Conservation (phyloP, 2,113 vertebrate genomes). For the Conger conger region DNA sequence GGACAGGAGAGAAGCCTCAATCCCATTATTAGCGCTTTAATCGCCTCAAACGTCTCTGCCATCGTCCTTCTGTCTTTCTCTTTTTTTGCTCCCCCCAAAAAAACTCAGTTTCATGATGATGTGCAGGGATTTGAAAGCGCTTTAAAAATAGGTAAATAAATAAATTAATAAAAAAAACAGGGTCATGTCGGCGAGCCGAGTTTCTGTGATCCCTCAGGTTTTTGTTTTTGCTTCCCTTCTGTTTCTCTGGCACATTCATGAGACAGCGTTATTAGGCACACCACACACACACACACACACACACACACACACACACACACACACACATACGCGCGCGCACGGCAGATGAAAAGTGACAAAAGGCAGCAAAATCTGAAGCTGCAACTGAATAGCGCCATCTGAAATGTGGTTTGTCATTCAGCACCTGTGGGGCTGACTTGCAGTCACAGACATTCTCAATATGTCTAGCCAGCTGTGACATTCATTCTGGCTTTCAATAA, state of each 20-base stretch:
- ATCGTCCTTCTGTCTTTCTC: not conserved
- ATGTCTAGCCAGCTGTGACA: too few relatives aligned
- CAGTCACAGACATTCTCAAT: not conserved
- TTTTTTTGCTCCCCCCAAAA: not conserved
- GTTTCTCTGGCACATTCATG: not conserved
- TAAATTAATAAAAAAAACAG: not conserved
- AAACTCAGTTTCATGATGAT: not conserved
- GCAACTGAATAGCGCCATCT: not conserved
- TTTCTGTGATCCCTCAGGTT: conserved; percentile 1
- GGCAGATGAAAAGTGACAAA: too few relatives aligned
- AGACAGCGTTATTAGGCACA: not conserved
- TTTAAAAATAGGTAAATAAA: not conserved
- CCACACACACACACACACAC: not conserved
- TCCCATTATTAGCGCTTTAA: conserved; percentile 10
- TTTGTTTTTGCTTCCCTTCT: not conserved
- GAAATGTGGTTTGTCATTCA: not conserved
- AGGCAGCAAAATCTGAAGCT: too few relatives aligned
- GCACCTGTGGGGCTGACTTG: too few relatives aligned
- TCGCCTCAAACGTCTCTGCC: not conserved
- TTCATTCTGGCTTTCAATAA: not conserved
- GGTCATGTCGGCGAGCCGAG: not conserved
- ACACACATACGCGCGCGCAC: not conserved
- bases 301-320: not conserved
- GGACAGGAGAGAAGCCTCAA: not conserved
- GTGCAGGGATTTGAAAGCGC: not conserved